phyloP scores from a whole-genome alignment of 2,888 invertebrate genomes.

The Agonopterix arenella region DNA sequence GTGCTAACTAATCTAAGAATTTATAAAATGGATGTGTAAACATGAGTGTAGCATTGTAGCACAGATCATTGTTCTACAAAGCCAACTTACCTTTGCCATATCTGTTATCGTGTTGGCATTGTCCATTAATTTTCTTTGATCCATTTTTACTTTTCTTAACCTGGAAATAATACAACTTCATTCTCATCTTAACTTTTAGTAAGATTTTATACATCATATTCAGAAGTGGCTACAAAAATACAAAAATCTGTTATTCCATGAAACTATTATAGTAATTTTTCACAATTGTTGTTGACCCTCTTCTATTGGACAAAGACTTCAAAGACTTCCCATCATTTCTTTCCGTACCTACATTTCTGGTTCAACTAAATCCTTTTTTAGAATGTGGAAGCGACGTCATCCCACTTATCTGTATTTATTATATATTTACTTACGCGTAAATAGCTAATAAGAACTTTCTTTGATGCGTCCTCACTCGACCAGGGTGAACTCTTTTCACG shows the following conservation, averaged over 20 bases:
- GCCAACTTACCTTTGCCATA: slow-evolving; percentile 95
- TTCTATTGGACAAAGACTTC: too few relatives aligned
- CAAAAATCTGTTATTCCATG: too few relatives aligned
- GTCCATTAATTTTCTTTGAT: slow-evolving; percentile 99
- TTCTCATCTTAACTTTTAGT: too few relatives aligned
- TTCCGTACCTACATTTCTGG: too few relatives aligned
- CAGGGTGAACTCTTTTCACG: slow-evolving; percentile 97
- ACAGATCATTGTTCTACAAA: slow-evolving; percentile 13
- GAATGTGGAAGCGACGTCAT: too few relatives aligned
- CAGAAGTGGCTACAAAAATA: too few relatives aligned
- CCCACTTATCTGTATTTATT: too few relatives aligned
- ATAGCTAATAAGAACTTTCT: slow-evolving; percentile 99
- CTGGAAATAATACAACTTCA: slow-evolving; percentile 69
- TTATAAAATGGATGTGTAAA: slow-evolving; percentile 48
- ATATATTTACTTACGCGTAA: slow-evolving; percentile 89
- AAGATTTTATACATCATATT: too few relatives aligned
- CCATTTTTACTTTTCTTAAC: slow-evolving; percentile 99
- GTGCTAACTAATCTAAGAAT: slow-evolving; percentile 35
- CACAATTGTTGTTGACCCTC: too few relatives aligned
- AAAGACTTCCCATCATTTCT: too few relatives aligned
- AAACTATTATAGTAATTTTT: too few relatives aligned
- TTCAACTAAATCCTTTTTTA: too few relatives aligned
- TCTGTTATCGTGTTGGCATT: slow-evolving; percentile 99
- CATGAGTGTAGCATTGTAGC: slow-evolving; percentile 61
- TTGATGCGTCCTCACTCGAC: slow-evolving; percentile 98